Conservation (phyloP, 1,140 invertebrate genomes). For the Eriocheir sinensis region DNA sequence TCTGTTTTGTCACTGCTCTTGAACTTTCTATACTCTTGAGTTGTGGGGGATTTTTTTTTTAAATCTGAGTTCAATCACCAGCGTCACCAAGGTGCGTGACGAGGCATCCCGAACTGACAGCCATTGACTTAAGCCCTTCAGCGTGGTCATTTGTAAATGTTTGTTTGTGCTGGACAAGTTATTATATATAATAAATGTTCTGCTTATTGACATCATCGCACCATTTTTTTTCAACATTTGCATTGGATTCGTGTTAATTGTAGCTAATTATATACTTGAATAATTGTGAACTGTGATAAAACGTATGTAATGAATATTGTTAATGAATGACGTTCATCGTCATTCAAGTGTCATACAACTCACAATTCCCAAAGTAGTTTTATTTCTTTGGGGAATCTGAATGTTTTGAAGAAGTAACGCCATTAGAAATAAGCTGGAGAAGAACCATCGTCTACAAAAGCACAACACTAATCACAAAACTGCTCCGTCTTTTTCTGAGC, state of each 20-base stretch:
- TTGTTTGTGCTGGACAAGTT: not conserved
- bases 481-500: constrained; percentile 35
- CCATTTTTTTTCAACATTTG: not conserved
- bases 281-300: not conserved
- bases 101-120: not conserved
- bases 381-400: not conserved
- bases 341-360: not conserved
- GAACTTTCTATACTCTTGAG: no score
- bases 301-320: no score
- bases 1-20: no score
- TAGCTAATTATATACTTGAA: not conserved
- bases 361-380: not conserved
- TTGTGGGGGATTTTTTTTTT: no score
- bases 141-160: not conserved
- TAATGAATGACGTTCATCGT: not conserved
- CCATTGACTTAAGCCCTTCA: not conserved
- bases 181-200: not conserved
- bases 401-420: no score
- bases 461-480: constrained; percentile 27
- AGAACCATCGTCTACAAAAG: constrained; percentile 30
- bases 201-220: not conserved
- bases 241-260: not conserved
- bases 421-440: not conserved
- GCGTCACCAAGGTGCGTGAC: no score
- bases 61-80: no score